phyloP scores from a whole-genome alignment of 1,140 invertebrate species.

The Chlorops oryzae region DNA sequence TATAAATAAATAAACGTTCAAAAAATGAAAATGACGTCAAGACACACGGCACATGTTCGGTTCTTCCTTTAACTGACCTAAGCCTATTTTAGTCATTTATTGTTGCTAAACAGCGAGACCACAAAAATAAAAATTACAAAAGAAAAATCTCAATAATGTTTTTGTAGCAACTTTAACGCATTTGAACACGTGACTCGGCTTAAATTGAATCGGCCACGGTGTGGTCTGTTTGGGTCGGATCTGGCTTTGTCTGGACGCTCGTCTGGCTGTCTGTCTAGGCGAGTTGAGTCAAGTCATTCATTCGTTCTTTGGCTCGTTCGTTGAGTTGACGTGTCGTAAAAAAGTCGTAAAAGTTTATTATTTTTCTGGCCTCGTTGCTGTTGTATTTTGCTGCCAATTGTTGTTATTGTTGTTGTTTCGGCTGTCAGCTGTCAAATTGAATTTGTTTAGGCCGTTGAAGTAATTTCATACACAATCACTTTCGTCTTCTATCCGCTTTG shows the following conservation, averaged over 20 bases:
- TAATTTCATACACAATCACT: not conserved
- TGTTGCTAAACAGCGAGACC: too few species aligned
- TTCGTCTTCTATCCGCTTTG: not conserved
- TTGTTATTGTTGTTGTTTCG: constrained; percentile 16
- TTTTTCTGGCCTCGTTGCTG: not conserved
- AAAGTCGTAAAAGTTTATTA: not conserved
- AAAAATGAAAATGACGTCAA: too few species aligned
- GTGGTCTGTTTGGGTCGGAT: too few species aligned
- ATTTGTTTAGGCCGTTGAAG: constrained; percentile 43
- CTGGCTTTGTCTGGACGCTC: not conserved
- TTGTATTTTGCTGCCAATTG: constrained; percentile 10
- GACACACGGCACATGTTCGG: too few species aligned
- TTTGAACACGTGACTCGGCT: not conserved
- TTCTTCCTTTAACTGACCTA: too few species aligned
- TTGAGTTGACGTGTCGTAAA: constrained; percentile 13
- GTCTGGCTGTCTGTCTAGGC: constrained; percentile 7
- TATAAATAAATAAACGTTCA: too few species aligned
- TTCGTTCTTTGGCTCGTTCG: constrained; percentile 11
- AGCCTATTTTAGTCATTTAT: too few species aligned
- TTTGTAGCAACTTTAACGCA: too few species aligned
- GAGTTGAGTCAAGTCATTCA: constrained; percentile 14
- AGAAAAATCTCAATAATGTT: too few species aligned
- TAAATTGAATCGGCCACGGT: not conserved
- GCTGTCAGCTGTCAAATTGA: constrained; percentile 48
- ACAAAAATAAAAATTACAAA: too few species aligned